A percentile compares a stretch with the other conserved stretches of the same genome.
Evolutionary conservation across 2,888 invertebrate genomes (phyloP).

Genomic region (Hirtodrosophila alboralis): DNA sequence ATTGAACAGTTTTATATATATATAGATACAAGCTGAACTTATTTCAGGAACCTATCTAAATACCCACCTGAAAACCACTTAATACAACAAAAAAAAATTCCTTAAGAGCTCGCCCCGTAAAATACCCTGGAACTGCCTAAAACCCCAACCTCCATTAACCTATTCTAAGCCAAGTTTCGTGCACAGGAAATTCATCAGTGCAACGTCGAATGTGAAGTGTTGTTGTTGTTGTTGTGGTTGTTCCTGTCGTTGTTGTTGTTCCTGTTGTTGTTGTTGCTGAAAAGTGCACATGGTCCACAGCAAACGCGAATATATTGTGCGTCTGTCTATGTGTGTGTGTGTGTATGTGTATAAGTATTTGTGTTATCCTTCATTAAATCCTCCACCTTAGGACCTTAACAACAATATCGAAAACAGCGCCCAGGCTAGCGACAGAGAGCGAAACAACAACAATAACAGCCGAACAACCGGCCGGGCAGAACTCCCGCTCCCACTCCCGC

Average conservation of each 20-base stretch:
- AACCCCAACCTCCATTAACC: conserved; percentile 35
- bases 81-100: too few species aligned
- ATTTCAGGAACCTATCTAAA: too few species aligned
- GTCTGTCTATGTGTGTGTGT: conserved; percentile 6
- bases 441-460: too few species aligned
- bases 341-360: conserved; percentile 19
- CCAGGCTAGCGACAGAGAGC: conserved; percentile 30
- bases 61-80: not conserved
- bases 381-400: conserved; percentile 69
- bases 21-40: too few species aligned
- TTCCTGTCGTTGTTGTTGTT: conserved; percentile 6
- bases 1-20: too few species aligned
- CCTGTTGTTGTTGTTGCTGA: conserved; percentile 11
- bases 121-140: too few species aligned
- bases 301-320: conserved; percentile 30
- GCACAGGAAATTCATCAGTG: conserved; percentile 63
- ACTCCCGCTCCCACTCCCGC: not conserved
- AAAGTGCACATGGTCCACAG: conserved; percentile 51
- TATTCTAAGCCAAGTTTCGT: conserved; percentile 39
- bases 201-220: conserved; percentile 27
- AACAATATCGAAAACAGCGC: conserved; percentile 68
- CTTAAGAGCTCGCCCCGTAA: too few species aligned
- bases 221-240: conserved; percentile 4
- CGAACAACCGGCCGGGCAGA: conserved; percentile 9
- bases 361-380: conserved; percentile 77